Evolutionary conservation across 2,113 vertebrate genomes (phyloP).

Genomic region (Isurus oxyrinchus): DNA sequence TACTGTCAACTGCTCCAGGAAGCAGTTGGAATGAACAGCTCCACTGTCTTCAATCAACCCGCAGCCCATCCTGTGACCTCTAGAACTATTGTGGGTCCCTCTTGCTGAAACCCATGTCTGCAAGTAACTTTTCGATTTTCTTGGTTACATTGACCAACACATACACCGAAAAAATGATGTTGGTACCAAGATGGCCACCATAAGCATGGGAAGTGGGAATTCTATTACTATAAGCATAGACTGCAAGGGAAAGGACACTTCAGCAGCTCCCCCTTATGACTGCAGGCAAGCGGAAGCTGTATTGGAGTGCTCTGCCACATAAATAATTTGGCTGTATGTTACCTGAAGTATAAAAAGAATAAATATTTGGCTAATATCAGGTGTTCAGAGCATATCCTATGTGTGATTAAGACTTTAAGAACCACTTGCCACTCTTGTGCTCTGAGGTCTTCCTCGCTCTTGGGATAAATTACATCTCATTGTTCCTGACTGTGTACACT

Average conservation of each 20-base stretch:
- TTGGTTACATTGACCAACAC: neutral
- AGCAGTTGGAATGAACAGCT: neutral
- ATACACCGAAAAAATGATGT: neutral
- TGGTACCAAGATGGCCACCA: neutral
- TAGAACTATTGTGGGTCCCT: neutral
- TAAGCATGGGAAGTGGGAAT: neutral
- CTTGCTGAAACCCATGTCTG: neutral
- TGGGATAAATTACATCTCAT: conserved; percentile 16
- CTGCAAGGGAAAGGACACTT: neutral
- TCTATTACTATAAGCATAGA: neutral
- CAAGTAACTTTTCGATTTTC: neutral
- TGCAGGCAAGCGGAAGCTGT: neutral
- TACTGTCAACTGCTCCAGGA: neutral
- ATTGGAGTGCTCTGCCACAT: neutral
- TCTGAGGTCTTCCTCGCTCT: neutral
- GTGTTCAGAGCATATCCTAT: neutral
- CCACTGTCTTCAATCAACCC: too few species aligned
- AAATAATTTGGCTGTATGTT: neutral
- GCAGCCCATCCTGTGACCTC: neutral
- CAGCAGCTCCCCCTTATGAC: neutral
- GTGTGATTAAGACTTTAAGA: neutral
- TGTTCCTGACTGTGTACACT: neutral
- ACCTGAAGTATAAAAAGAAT: neutral
- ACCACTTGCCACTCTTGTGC: neutral
- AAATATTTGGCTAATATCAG: neutral